Evolutionary conservation across 2,113 vertebrate species (phyloP).

Genomic region (Australoheros scitulus): DNA sequence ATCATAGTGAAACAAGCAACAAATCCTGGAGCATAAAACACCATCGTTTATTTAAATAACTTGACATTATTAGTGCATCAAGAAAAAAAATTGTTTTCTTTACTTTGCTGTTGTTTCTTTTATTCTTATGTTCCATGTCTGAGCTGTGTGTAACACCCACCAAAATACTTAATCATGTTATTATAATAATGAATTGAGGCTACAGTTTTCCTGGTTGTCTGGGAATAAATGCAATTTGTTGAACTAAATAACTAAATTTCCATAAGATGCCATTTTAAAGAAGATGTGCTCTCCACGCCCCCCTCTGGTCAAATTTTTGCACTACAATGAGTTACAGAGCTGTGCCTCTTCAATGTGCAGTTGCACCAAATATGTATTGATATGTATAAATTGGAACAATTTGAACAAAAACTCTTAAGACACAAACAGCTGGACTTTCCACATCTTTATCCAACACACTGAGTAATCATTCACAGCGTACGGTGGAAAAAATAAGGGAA

Average conservation of each 20-base stretch:
- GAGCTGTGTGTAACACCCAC: background rate
- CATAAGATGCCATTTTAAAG: background rate
- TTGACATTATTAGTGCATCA: background rate
- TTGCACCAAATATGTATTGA: background rate
- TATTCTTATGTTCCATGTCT: background rate
- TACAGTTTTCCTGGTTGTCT: background rate
- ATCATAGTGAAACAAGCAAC: too few relatives aligned
- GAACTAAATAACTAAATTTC: background rate
- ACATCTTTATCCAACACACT: background rate
- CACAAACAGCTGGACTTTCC: background rate
- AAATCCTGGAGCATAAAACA: background rate
- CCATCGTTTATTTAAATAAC: background rate
- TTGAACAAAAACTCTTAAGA: background rate
- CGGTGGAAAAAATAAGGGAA: background rate
- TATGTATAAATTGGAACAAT: background rate
- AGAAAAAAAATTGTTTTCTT: background rate
- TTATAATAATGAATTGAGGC: background rate
- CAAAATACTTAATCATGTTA: background rate
- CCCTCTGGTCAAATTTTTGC: background rate
- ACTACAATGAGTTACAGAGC: background rate
- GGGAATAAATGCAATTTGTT: background rate
- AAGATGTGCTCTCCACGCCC: background rate
- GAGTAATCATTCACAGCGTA: fast-evolving
- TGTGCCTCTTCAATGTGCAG: background rate
- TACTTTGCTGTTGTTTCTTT: background rate